Percentiles rank a stretch among this genome's conserved stretches.
Evolutionary conservation across 1,140 invertebrate species (phyloP).

Genomic region (Coelopa frigida): DNA sequence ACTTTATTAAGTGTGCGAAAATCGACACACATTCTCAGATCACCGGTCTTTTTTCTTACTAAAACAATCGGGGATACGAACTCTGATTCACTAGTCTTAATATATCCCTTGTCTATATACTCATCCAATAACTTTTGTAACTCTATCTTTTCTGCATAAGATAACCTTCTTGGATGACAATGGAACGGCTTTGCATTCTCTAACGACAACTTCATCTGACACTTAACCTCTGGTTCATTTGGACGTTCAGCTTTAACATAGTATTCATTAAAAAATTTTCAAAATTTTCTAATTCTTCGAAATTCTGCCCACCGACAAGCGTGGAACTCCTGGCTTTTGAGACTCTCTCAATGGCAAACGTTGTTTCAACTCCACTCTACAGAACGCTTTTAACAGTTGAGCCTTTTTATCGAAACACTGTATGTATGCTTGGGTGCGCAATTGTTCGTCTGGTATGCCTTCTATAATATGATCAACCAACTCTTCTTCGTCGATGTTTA

Average conservation of each 20-base stretch:
- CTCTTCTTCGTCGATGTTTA: too few relatives aligned
- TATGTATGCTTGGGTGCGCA: too few relatives aligned
- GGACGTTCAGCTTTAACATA: slow-evolving; percentile 1
- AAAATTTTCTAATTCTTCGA: neutral
- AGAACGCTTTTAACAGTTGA: too few relatives aligned
- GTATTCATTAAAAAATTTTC: slow-evolving; percentile 1
- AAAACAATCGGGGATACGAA: slow-evolving; percentile 31
- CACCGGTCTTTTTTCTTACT: slow-evolving; percentile 19
- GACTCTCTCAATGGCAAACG: too few relatives aligned
- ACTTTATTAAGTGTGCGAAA: slow-evolving; percentile 18
- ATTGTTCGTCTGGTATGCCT: too few relatives aligned
- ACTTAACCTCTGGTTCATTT: slow-evolving; percentile 4
- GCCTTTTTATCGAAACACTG: too few relatives aligned
- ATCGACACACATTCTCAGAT: slow-evolving; percentile 18
- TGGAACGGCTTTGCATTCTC: slow-evolving; percentile 16
- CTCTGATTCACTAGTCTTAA: slow-evolving; percentile 25
- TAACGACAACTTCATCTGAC: slow-evolving; percentile 14
- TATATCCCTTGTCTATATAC: slow-evolving; percentile 18
- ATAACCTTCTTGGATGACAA: slow-evolving; percentile 18
- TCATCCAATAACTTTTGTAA: slow-evolving; percentile 23
- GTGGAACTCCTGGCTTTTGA: too few relatives aligned
- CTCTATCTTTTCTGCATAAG: slow-evolving; percentile 20
- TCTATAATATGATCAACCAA: too few relatives aligned
- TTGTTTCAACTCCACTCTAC: too few relatives aligned
- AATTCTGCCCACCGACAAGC: too few relatives aligned